Conservation (phyloP, 2,113 vertebrate species). For the Patagioenas fasciata region DNA sequence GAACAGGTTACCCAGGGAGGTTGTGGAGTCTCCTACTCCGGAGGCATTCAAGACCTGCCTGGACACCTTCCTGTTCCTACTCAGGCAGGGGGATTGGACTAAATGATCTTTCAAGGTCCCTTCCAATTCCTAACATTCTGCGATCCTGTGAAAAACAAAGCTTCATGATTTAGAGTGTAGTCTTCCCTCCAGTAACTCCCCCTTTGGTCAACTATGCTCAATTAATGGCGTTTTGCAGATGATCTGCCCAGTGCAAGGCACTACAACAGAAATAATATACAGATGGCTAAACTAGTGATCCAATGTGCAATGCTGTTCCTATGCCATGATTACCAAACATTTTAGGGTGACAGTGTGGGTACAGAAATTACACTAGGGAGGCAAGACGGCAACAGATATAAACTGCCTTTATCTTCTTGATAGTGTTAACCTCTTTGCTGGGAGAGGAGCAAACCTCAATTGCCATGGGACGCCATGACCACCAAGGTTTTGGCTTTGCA, state of each 20-base stretch:
- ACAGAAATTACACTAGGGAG: background rate
- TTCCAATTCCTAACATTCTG: too few species aligned
- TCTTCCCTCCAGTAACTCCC: background rate
- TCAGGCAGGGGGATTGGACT: too few species aligned
- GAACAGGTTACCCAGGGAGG: too few species aligned
- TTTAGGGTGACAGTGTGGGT: background rate
- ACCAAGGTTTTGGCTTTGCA: background rate
- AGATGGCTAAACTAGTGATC: background rate
- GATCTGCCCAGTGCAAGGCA: background rate
- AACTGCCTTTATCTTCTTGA: background rate
- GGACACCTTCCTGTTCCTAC: too few species aligned
- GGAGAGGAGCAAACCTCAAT: background rate
- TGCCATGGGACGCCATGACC: background rate
- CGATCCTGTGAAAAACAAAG: too few species aligned
- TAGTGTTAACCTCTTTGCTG: background rate
- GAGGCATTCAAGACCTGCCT: too few species aligned
- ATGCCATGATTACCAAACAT: background rate
- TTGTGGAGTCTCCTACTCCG: too few species aligned
- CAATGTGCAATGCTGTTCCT: background rate
- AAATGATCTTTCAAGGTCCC: too few species aligned
- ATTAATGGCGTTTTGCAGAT: background rate
- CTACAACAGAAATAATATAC: fast-evolving
- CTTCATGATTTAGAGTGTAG: background rate
- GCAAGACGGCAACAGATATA: background rate
- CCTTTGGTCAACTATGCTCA: background rate